Evolutionary conservation across 2,888 invertebrate genomes (phyloP), one percentile per base, ranked within the genome.

Genomic region (Cantharis lateralis): DNA sequence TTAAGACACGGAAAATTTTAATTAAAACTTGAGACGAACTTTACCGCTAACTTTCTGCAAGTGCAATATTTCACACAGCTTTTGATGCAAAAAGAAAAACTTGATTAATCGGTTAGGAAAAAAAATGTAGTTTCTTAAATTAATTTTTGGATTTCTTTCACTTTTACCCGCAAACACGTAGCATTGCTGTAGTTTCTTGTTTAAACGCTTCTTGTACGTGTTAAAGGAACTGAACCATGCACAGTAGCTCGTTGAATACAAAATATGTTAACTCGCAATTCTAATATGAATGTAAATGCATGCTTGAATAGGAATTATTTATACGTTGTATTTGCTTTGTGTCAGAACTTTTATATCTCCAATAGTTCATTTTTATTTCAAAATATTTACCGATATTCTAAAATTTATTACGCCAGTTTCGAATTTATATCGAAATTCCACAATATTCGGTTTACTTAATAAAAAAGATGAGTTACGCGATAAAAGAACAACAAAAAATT

Each of bases 231-330:
- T 66, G 64, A 20, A 66, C 64, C 15, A 66, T 24, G 7, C 24
- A 24, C 13, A 11, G 64, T 7, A 66, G 64, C 16, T 15, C 16
- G 7, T 32, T 20, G 74, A 74, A 74, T 74, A 74, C 74, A n/a
- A 20, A 74, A 70, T 70, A 24, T 20, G 68, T 62, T 66, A 16
- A n/a, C 11, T 24, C 20, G 63, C 69, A 64, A 70, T 18, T 70
- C 62, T 66, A 32, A 62, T 70, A 70, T 74, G 18, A 64, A 74
- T 70, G 74, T 63, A 69, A 63, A 74, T 32, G 63, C 63, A 64
- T 74, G 70, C 32, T 70, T 11, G 69, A 62, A 62, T 74, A 15
- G 62, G 64, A 66, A 66, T 66, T 66, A 66, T 66, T 66, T 20
- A 20, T 20, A 66, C 18, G 64, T 13, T 66, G 64, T 66, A 20